Evolutionary conservation across 2,797 vertebrate species (phyloP), one percentile per base, ranked within the genome.

Genomic region (Diglossa cyanea): DNA sequence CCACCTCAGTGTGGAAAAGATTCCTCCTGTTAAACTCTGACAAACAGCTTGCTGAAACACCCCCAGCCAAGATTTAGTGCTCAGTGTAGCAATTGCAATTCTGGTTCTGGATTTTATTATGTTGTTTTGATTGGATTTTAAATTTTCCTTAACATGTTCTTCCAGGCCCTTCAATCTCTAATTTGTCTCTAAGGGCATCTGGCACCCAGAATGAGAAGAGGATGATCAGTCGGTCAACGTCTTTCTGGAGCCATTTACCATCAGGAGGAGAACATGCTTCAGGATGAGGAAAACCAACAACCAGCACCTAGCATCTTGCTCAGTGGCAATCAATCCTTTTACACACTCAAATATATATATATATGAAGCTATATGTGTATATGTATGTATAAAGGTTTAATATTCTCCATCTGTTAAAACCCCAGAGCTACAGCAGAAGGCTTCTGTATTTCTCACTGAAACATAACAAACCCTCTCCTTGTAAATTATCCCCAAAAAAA

Each of bases 401-500:
- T 91, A 71, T 86, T 86, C 55, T 55, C 86, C 79, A 84, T 92
- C 94, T 95, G 71, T 86, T 92, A 88, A 68, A 94, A 79, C 39
- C 50, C 70, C 74, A 88, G 54, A 88, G 47, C 62, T 70, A 26
- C 15, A 78, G 57, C 31, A 95, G 70, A 78, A 93, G 53, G 45
- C 45, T 81, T 40, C 40, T 73, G 4, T 63, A 72, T 54, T 70
- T 93, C 76, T 61, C 17, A 67, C 13, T 37, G 42, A 95, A 87
- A 62, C 17, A 51, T 10, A 77, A 67, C 40, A 79, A 94, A 80
- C 12, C 1, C 1, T 31, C 50, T 50, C 47, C 50, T 55, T 50
- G 6, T 37, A 51, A 90, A 11, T 17, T 72, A 6, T 11, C 37
- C 1, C 10, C 79, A 79, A 45, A 63, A 35, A 35, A n/a, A 0